Conservation (phyloP, 2,113 vertebrate species). For the Dromiciops gliroides region DNA sequence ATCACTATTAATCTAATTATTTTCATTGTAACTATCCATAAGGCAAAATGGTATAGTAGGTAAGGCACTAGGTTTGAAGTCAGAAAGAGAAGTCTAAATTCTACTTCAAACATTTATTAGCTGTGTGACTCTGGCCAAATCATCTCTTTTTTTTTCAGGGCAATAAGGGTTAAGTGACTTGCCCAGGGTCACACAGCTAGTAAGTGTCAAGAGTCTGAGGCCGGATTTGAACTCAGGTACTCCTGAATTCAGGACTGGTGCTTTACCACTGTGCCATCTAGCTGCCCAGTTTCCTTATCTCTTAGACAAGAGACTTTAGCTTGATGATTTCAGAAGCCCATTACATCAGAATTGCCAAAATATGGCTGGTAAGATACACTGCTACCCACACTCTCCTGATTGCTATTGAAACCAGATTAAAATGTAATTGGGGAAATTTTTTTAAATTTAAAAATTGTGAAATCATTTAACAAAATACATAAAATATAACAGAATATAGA, state of each 20-base stretch:
- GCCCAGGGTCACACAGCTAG: too few species aligned
- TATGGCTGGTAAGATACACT: neutral
- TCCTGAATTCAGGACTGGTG: too few species aligned
- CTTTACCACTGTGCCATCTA: too few species aligned
- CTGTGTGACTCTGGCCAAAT: neutral
- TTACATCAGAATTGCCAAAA: neutral
- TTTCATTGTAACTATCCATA: neutral
- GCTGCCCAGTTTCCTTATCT: neutral
- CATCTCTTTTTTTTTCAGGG: too few species aligned
- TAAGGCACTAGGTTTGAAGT: neutral
- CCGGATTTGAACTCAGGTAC: too few species aligned
- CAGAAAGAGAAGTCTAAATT: neutral
- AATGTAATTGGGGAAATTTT: neutral
- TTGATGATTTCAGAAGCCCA: neutral
- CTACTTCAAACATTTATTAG: neutral
- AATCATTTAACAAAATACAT: neutral
- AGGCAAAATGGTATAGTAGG: neutral
- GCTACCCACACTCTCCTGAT: neutral
- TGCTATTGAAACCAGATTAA: neutral
- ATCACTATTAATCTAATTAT: neutral
- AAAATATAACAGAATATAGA: neutral
- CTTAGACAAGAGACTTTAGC: neutral
- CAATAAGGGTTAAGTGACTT: too few species aligned
- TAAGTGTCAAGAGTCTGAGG: too few species aligned
- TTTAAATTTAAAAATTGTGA: too few species aligned